Percentiles rank a stretch among this genome's conserved stretches.
Conservation (phyloP, 2,113 vertebrate species). For the Hystrix brachyura region DNA sequence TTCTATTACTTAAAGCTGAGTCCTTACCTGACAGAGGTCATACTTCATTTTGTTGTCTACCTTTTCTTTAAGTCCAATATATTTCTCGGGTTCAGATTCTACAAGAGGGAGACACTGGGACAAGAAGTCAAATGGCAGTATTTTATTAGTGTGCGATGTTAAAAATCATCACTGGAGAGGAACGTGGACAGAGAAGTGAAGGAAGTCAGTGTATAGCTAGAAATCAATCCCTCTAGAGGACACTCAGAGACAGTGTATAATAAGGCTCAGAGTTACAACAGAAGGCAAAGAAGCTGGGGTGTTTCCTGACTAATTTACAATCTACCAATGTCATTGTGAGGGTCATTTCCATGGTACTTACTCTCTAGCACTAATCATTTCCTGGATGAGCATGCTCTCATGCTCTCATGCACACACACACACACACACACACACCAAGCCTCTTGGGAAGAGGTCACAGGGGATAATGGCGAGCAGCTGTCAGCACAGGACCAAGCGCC, state of each 20-base stretch:
- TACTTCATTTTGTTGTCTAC: background rate
- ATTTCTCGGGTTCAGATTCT: slow-evolving; percentile 2
- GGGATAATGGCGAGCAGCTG: background rate
- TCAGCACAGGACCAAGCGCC: background rate
- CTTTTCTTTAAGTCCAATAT: background rate
- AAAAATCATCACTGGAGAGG: background rate
- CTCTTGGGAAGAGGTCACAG: background rate
- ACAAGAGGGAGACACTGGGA: background rate
- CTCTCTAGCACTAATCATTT: background rate
- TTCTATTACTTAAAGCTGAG: background rate
- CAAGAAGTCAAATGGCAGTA: background rate
- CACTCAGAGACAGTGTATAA: background rate
- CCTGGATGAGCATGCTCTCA: too few species aligned
- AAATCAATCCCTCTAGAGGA: background rate
- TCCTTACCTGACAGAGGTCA: background rate
- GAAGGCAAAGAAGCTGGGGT: background rate
- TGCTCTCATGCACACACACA: too few species aligned
- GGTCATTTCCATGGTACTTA: background rate
- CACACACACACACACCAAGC: too few species aligned
- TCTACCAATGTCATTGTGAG: background rate
- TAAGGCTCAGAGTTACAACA: background rate
- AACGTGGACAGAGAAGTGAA: background rate
- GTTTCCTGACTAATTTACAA: background rate
- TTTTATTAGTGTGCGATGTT: background rate
- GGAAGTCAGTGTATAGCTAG: background rate